Percentiles rank a stretch among this genome's conserved stretches.
These are phyloP conservation scores for Sinonovacula constricta DNA, from an alignment of 1,140 invertebrate species.

Conservation along the genomic window DNA sequence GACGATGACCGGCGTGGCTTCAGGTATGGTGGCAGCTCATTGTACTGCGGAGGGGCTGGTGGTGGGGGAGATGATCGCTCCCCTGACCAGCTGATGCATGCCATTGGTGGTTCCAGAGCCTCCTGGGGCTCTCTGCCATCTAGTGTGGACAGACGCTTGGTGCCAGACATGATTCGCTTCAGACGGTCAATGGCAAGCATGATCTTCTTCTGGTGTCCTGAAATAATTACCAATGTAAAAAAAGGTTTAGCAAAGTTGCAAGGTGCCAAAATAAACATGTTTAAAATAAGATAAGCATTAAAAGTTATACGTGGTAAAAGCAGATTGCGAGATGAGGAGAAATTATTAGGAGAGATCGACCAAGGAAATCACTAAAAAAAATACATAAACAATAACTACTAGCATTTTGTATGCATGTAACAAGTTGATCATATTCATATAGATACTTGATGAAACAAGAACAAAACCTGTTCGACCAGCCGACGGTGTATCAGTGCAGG, in stretches of 20 bases:
- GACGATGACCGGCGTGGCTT: conserved; percentile 71
- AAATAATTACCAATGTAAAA: conserved; percentile 81
- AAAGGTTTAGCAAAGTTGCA: background rate
- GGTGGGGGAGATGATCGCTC: conserved; percentile 47
- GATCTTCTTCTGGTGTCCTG: conserved; percentile 99
- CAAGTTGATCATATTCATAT: too few species aligned
- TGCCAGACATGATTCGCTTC: conserved; percentile 87
- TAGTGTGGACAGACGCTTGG: conserved; percentile 67
- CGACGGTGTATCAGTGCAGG: too few species aligned
- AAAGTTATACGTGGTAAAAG: background rate
- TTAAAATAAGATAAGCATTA: background rate
- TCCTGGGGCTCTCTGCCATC: conserved; percentile 59
- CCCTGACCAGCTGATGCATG: conserved; percentile 69
- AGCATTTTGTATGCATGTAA: too few species aligned
- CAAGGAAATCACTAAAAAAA: too few species aligned
- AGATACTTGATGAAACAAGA: too few species aligned
- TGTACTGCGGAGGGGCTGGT: conserved; percentile 51
- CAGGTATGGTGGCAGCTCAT: conserved; percentile 46
- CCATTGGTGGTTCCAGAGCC: conserved; percentile 63
- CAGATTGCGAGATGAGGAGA: too few species aligned
- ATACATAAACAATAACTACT: too few species aligned
- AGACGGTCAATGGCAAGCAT: conserved; percentile 97
- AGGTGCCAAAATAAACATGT: too few species aligned
- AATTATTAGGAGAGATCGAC: too few species aligned
- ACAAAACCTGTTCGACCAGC: too few species aligned